phyloP scores from a whole-genome alignment of 2,113 vertebrate species.

The Hystrix cristata region DNA sequence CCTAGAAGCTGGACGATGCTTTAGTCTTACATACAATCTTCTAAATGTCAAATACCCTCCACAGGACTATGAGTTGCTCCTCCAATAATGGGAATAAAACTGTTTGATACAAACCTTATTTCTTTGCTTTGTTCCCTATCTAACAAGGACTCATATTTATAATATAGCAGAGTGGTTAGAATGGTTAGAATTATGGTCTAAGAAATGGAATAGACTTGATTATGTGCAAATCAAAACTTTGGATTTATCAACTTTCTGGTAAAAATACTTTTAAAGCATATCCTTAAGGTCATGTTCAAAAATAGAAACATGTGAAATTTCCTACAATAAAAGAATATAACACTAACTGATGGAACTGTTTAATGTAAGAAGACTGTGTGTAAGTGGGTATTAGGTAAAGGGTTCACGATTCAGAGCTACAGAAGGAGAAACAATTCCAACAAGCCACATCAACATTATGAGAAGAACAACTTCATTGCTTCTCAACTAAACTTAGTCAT shows the following conservation, averaged over 20 bases:
- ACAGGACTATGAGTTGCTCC: background rate
- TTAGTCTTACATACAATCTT: slow-evolving; percentile 24
- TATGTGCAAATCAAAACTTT: slow-evolving; percentile 30
- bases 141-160: slow-evolving; percentile 43
- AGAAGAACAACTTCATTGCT: slow-evolving; percentile 51
- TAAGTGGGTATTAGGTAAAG: background rate
- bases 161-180: background rate
- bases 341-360: slow-evolving; percentile 14
- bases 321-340: background rate
- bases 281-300: slow-evolving; percentile 58
- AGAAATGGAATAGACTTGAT: slow-evolving; percentile 28
- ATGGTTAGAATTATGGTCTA: slow-evolving; percentile 26
- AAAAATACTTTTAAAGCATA: slow-evolving; percentile 46
- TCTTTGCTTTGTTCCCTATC: slow-evolving; percentile 49
- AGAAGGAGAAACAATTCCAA: background rate
- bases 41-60: background rate
- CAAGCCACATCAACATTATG: background rate
- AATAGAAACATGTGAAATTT: slow-evolving; percentile 55
- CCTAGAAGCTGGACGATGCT: background rate
- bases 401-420: slow-evolving; percentile 38
- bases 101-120: background rate
- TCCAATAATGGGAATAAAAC: background rate
- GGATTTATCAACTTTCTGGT: slow-evolving; percentile 54
- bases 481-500: slow-evolving; percentile 46
- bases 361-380: slow-evolving; percentile 14